Evolutionary conservation across 92 coral and sea anemone species (phyloP).

Genomic region (Porites lobata): DNA sequence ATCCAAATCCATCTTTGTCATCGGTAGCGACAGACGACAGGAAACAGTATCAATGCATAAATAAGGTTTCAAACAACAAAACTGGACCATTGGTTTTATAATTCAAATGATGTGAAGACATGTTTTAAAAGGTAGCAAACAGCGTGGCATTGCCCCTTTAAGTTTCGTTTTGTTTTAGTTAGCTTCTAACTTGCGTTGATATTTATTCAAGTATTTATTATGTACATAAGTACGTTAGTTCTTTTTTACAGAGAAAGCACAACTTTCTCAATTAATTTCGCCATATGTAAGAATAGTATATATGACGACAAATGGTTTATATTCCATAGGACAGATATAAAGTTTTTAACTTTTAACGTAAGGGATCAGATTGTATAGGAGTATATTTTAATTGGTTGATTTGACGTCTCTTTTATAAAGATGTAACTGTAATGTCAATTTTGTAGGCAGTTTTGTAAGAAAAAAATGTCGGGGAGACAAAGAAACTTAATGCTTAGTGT

Average conservation of each 20-base stretch:
- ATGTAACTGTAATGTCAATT: not conserved
- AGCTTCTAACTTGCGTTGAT: not conserved
- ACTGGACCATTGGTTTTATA: too few species aligned
- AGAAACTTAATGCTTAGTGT: too few species aligned
- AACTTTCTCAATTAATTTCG: slow-evolving; percentile 22
- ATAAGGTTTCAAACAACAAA: too few species aligned
- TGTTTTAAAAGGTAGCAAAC: too few species aligned
- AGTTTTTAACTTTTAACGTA: not conserved
- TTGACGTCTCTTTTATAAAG: not conserved
- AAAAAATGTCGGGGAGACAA: not conserved
- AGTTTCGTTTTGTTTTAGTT: too few species aligned
- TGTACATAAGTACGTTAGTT: not conserved
- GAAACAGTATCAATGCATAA: too few species aligned
- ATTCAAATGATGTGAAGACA: too few species aligned
- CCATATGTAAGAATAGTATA: slow-evolving; percentile 25
- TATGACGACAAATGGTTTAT: slow-evolving; percentile 27
- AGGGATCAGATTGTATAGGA: not conserved
- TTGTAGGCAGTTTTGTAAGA: not conserved
- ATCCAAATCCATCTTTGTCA: too few species aligned
- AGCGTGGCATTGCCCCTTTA: too few species aligned
- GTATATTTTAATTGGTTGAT: not conserved
- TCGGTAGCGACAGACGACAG: too few species aligned
- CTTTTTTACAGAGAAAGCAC: not conserved
- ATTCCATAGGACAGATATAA: not conserved
- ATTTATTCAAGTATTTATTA: slow-evolving; percentile 32